A percentile compares a stretch with the other conserved stretches of the same genome.
phyloP scores from a whole-genome alignment of 2,113 vertebrate genomes.

The Crotophaga sulcirostris region DNA sequence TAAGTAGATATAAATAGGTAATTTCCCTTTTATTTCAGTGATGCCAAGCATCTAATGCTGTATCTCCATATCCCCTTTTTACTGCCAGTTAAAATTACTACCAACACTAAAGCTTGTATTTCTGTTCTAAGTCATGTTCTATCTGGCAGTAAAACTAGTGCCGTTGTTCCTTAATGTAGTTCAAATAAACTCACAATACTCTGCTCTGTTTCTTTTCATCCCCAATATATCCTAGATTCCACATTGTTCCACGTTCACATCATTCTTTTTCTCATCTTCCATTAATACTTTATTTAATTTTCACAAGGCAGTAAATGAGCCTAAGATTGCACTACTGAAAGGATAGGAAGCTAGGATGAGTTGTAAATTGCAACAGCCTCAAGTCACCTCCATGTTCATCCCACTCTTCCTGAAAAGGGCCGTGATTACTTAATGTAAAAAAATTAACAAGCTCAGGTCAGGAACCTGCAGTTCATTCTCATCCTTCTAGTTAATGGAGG shows the following conservation, averaged over 20 bases:
- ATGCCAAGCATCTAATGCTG: background rate
- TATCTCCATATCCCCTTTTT: background rate
- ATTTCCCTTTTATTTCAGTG: background rate
- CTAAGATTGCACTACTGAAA: background rate
- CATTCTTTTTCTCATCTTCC: background rate
- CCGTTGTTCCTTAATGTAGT: background rate
- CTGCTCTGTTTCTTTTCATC: conserved; percentile 16
- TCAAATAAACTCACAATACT: background rate
- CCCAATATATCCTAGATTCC: background rate
- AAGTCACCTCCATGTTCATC: background rate
- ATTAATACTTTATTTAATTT: background rate
- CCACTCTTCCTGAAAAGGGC: background rate
- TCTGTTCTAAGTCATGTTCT: background rate
- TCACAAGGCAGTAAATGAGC: background rate
- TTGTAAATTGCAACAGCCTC: background rate
- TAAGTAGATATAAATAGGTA: background rate
- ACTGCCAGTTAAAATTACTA: background rate
- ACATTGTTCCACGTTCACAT: too few relatives aligned
- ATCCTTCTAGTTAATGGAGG: background rate
- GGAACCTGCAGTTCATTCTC: background rate
- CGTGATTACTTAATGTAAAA: background rate
- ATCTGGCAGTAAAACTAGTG: background rate
- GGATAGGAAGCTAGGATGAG: background rate
- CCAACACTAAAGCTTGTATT: background rate
- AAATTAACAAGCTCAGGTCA: background rate